phyloP scores from a whole-genome alignment of 2,113 vertebrate genomes.

The Ictalurus punctatus region DNA sequence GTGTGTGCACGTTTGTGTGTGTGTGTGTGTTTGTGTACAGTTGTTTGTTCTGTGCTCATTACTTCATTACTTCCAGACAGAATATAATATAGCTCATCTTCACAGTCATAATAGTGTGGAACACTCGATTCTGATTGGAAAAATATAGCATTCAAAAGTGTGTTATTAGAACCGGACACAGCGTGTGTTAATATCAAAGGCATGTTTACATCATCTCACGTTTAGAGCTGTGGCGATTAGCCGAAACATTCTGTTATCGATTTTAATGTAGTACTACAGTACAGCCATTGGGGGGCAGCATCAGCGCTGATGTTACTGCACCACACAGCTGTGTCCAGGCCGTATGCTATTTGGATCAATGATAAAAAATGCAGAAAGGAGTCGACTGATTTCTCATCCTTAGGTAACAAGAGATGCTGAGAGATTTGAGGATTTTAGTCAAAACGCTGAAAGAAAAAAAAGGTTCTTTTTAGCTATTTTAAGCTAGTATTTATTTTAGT shows the following conservation, averaged over 20 bases:
- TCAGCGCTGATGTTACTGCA: not conserved
- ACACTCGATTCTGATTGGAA: conserved; percentile 3
- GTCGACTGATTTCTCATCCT: no score
- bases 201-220: not conserved
- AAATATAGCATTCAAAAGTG: not conserved
- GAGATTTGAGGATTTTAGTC: no score
- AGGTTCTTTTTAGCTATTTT: not conserved
- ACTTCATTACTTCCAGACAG: not conserved
- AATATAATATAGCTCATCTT: not conserved
- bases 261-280: not conserved
- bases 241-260: not conserved
- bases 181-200: not conserved
- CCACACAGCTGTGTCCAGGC: not conserved
- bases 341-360: no score
- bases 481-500: not conserved
- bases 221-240: not conserved
- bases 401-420: no score
- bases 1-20: not conserved
- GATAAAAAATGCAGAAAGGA: no score
- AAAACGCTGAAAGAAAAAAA: not conserved
- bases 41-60: not conserved
- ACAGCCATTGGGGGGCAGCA: not conserved
- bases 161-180: not conserved
- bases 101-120: not conserved
- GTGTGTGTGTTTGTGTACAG: not conserved